Base-by-base conservation (phyloP, 2,113 vertebrate genomes). In the Podarcis cretensis region DNA sequence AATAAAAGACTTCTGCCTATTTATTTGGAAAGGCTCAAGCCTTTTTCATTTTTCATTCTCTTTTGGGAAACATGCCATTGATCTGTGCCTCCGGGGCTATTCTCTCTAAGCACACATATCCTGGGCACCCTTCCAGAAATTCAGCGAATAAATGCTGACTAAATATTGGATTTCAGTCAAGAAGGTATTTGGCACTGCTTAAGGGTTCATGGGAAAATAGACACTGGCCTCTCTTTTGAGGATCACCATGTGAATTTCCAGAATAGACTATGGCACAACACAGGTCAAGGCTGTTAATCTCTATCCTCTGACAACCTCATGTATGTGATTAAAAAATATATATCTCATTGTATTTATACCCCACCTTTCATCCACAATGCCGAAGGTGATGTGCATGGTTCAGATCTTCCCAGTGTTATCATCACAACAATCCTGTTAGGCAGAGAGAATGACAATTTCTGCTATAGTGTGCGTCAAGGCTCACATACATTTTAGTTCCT, bases 61-160 rank as follows among this genome's bases (percentile, higher is more conserved):
- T 74, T 90, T 65, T 81, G 23, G 75, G 85, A 90, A 94, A 90
- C 73, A 57, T 91, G 82, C 88, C 92, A 90, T 92, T 74, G 23
- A 0, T 71, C 48, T 77, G 85, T 69, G 66, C 85, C 78, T 92
- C 68, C 89, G 4, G 1, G 80, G 77, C 85, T 0, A 0, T 66
- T 88, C 79, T 92, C 48, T 76, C 83, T 77, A 92, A 87, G 81
- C 88, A 63, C 30, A 83, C 75, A 74, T 74, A 75, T 40, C 86
- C 87, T 90, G 88, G 95, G 94, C 95, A 94, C 35, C 37, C 65
- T 89, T 95, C 94, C 95, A 96, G 89, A 85, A 78, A 77, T 91
- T 81, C 89, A 91, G 85, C 92, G 90, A 94, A 71, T 88, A 92
- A 94, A 94, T 71, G 90, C 90, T 2, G 1, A 75, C 90, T 93